phyloP scores from a whole-genome alignment of 2,113 vertebrate genomes.

The Sialia sialis region DNA sequence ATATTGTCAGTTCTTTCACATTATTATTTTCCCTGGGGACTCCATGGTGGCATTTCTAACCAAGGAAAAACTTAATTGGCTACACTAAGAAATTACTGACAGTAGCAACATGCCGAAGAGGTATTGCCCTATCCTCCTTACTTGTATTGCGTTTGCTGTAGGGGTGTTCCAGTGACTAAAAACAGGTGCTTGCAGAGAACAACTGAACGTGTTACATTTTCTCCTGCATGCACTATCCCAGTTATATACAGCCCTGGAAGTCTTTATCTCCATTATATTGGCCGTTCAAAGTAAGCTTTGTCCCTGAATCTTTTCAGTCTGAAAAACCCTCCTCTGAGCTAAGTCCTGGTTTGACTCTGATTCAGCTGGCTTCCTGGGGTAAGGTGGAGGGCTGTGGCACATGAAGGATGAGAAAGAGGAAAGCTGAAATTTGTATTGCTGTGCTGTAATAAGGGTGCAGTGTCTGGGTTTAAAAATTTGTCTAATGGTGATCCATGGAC shows the following conservation, averaged over 20 bases:
- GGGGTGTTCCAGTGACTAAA: not conserved
- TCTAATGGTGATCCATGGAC: not conserved
- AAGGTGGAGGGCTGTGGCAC: not conserved
- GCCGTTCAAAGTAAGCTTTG: not conserved
- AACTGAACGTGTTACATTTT: not conserved
- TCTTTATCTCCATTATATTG: not conserved
- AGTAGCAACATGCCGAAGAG: not conserved
- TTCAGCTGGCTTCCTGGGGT: not conserved
- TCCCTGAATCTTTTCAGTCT: not conserved
- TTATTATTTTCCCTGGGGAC: not conserved
- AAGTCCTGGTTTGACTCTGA: not conserved
- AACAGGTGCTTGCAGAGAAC: not conserved
- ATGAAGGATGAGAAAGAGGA: not conserved
- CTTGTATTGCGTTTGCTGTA: not conserved
- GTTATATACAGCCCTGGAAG: not conserved
- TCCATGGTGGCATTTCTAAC: not conserved
- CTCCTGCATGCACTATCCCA: accelerated
- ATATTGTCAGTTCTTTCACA: not conserved
- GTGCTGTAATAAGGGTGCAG: not conserved
- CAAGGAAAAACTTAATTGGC: not conserved
- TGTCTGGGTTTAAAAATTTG: not conserved
- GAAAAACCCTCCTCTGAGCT: not conserved
- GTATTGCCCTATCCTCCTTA: not conserved
- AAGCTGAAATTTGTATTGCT: not conserved
- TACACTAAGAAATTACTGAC: not conserved